Conservation (phyloP, 2,888 invertebrate genomes). For the Mesorhabditis spiculigera region DNA sequence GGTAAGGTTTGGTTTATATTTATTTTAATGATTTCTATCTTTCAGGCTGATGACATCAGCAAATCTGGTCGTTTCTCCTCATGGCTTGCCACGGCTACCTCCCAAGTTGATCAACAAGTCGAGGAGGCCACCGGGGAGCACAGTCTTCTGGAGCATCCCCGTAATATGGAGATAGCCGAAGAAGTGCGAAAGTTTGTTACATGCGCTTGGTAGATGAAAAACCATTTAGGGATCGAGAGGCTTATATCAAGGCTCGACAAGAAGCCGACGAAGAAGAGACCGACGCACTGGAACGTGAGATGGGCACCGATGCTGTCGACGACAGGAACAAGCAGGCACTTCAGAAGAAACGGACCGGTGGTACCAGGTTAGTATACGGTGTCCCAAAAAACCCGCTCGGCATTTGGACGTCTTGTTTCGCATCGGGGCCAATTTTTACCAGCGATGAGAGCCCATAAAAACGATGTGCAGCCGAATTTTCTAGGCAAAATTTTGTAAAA, state of each 20-base stretch:
- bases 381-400: too few species aligned
- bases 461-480: too few species aligned
- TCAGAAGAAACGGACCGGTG: background rate
- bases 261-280: slow-evolving; percentile 15
- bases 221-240: slow-evolving; percentile 13
- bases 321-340: background rate
- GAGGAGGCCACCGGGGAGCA: slow-evolving; percentile 27
- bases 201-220: background rate
- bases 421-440: too few species aligned
- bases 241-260: slow-evolving; percentile 14
- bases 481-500: too few species aligned
- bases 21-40: background rate
- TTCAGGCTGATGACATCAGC: slow-evolving; percentile 26
- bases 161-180: slow-evolving; percentile 14
- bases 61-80: slow-evolving; percentile 44
- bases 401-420: too few species aligned
- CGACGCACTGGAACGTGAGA: slow-evolving; percentile 6
- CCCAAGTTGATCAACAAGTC: slow-evolving; percentile 32
- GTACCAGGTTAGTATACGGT: background rate
- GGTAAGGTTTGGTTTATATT: slow-evolving; percentile 7
- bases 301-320: background rate
- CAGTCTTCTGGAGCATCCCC: slow-evolving; percentile 25
- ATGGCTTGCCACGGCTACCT: slow-evolving; percentile 46
- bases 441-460: too few species aligned
- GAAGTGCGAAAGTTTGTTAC: slow-evolving; percentile 14